phyloP scores from a whole-genome alignment of 1,140 invertebrate genomes.

The Tetramorium simillimum region DNA sequence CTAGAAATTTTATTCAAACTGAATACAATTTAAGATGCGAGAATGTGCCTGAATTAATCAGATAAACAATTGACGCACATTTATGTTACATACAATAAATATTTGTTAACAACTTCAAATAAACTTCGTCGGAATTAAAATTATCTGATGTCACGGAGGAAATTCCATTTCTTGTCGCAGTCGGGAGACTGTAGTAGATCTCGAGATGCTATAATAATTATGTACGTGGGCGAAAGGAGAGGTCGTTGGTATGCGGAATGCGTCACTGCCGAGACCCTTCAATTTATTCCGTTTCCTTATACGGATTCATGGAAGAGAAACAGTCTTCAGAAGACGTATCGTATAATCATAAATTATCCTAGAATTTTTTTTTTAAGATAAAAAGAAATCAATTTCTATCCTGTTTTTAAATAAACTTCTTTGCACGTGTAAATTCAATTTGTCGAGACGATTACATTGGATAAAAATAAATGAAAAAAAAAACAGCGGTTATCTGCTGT shows the following conservation, averaged over 20 bases:
- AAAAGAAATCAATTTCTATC: neutral
- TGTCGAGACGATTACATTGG: neutral
- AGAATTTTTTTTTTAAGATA: neutral
- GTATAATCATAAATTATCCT: conserved; percentile 14
- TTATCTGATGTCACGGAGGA: neutral
- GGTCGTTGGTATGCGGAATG: conserved; percentile 6
- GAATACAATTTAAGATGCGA: conserved; percentile 21
- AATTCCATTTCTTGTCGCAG: neutral
- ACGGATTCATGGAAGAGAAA: neutral
- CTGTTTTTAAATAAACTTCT: neutral
- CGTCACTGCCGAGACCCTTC: conserved; percentile 30
- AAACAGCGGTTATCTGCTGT: neutral
- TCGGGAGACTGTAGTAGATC: neutral
- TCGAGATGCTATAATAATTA: conserved; percentile 29
- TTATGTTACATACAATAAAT: neutral
- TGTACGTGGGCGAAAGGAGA: neutral
- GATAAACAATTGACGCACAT: neutral
- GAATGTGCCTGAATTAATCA: neutral
- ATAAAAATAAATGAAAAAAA: neutral
- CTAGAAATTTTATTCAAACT: neutral
- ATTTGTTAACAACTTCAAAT: neutral
- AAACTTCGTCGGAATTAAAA: neutral
- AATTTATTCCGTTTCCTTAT: conserved; percentile 31
- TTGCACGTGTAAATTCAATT: neutral
- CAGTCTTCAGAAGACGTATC: neutral